Percentiles rank a stretch among this genome's conserved stretches.
These are phyloP conservation scores for Zeugodacus cucurbitae DNA, from an alignment of 1,140 invertebrate species.

Conservation along the genomic window DNA sequence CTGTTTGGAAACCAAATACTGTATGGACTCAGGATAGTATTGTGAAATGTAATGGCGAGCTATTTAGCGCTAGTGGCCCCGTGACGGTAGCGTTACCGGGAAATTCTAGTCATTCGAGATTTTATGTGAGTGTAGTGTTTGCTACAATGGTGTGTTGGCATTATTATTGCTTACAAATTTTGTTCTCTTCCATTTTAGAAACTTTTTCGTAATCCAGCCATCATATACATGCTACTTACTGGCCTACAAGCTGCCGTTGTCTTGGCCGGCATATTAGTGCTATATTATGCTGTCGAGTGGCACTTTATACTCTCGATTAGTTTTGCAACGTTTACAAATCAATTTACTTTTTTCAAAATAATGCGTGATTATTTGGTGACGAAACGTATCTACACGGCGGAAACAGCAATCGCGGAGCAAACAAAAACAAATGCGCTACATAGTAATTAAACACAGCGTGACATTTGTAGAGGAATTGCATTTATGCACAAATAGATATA, in stretches of 20 bases:
- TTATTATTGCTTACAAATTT: background rate
- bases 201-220: constrained; percentile 88
- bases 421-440: background rate
- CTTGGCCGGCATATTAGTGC: constrained; percentile 79
- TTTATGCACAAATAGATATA: background rate
- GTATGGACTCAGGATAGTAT: constrained; percentile 84
- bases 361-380: constrained; percentile 87
- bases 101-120: constrained; percentile 82
- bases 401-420: constrained; percentile 75
- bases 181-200: constrained; percentile 72
- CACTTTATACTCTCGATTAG: constrained; percentile 89
- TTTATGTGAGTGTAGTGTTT: constrained; percentile 79
- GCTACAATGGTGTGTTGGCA: background rate
- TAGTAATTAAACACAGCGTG: background rate
- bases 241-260: constrained; percentile 80
- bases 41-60: constrained; percentile 81
- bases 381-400: constrained; percentile 82
- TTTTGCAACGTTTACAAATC: constrained; percentile 88
- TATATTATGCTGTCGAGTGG: constrained; percentile 87
- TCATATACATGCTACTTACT: constrained; percentile 79
- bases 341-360: constrained; percentile 91
- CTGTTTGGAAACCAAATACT: constrained; percentile 77
- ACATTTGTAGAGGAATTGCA: background rate
- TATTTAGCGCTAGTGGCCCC: constrained; percentile 82
- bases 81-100: constrained; percentile 84